These are phyloP conservation scores for Drosophila yakuba DNA, from an alignment of 1,140 invertebrate species.

Conservation along the genomic window DNA sequence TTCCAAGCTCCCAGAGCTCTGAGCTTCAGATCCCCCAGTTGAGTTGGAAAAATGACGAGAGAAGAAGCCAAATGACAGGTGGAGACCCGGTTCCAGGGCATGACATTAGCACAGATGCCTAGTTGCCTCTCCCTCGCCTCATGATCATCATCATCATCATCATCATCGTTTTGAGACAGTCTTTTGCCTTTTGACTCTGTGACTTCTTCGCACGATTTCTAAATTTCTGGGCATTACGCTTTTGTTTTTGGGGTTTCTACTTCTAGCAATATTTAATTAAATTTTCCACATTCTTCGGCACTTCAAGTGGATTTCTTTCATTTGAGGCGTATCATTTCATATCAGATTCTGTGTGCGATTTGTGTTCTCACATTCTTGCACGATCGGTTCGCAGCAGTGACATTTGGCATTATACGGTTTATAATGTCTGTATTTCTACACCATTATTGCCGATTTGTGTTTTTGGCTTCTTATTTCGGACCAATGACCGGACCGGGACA, in stretches of 20 bases:
- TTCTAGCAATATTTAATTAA: conserved; percentile 20
- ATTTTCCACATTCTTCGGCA: conserved; percentile 46
- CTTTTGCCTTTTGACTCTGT: not conserved
- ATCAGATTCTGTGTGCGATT: conserved; percentile 17
- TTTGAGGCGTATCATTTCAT: conserved; percentile 1
- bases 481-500: conserved; percentile 83
- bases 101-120: conserved; percentile 34
- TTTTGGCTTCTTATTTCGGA: conserved; percentile 63
- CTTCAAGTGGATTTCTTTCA: conserved; percentile 51
- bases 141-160: not conserved
- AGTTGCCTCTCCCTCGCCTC: not conserved
- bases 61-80: conserved; percentile 33
- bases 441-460: conserved; percentile 38
- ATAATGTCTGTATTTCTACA: conserved; percentile 47
- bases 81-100: conserved; percentile 40
- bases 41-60: conserved; percentile 19
- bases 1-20: conserved; percentile 15
- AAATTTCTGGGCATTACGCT: conserved; percentile 40
- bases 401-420: conserved; percentile 51
- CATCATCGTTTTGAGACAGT: not conserved
- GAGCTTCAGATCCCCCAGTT: conserved; percentile 6
- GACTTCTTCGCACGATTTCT: conserved; percentile 71
- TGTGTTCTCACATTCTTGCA: conserved; percentile 54
- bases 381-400: conserved; percentile 32
- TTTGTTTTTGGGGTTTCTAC: conserved; percentile 8